Base-by-base conservation (phyloP, 2,797 vertebrate genomes). In the Serranus cabrilla region DNA sequence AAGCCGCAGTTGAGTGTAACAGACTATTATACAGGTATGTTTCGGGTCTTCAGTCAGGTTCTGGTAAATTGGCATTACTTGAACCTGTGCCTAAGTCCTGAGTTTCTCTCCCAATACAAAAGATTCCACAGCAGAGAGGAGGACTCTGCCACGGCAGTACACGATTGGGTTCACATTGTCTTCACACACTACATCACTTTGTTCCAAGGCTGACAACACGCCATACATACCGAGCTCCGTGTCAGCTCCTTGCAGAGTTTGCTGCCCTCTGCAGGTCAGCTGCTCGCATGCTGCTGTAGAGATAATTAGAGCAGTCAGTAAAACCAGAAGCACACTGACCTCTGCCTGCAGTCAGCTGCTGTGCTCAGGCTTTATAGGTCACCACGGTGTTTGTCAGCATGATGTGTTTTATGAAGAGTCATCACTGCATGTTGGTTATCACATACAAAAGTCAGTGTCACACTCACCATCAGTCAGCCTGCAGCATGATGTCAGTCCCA, bases 81-180 rank as follows among this genome's bases (percentile, higher is more conserved):
- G 9, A 83, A 90, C 78, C 91, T 93, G 92, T 93, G 92, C 92
- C 92, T 89, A 90, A 91, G 89, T 78, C 89, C 90, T 67, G 90
- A 72, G 9, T 86, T 89, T 78, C 17, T 92, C 81, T 93, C 79
- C 92, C 90, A 93, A 89, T 76, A 10, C 18, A 1, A 46, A 21
- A 34, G 82, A 91, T 91, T 91, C 88, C 86, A 60, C 83, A 86
- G 68, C 89, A 91, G 88, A 92, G 76, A 68, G 2, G n/a, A 34
- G 6, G 1, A 4, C 86, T 90, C 89, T 87, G 86, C 56, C 74
- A 74, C 3, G 84, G 90, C 65, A 93, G 91, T 91, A 91, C 89
- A 42, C 0, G 74, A 84, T 91, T 93, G 91, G 91, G 83, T 67
- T 71, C 20, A 45, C 20, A 0, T 0, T 0, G 2, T 42, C 12